Percentiles rank a stretch among this genome's conserved stretches.
Conservation (phyloP, 2,888 invertebrate genomes). For the Eutolmus rufibarbis region DNA sequence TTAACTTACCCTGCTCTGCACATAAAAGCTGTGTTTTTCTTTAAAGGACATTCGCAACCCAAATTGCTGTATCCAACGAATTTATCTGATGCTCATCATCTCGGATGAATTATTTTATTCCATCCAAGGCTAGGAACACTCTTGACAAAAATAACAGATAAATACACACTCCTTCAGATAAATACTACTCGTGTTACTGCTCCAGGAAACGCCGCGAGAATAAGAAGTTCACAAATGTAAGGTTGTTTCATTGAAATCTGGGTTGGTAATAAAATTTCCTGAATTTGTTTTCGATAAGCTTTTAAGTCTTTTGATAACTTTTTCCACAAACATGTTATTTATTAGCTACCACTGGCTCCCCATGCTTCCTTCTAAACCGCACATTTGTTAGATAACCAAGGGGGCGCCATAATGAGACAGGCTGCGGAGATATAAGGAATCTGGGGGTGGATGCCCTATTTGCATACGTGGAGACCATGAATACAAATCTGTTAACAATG, state of each 20-base stretch:
- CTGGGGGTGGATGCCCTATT: constrained; percentile 19
- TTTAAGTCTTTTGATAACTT: constrained; percentile 49
- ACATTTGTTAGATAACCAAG: constrained; percentile 31
- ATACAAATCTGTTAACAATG: constrained; percentile 43
- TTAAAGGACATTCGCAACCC: not conserved
- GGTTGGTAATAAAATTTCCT: constrained; percentile 22
- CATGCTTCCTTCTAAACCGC: constrained; percentile 8
- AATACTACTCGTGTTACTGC: not conserved
- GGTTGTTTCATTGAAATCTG: not conserved
- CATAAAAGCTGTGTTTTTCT: not conserved
- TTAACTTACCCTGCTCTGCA: not conserved
- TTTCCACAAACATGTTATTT: constrained; percentile 38
- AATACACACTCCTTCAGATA: not conserved
- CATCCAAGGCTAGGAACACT: not conserved
- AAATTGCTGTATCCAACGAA: not conserved
- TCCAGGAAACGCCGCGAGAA: not conserved
- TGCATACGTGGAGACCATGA: constrained; percentile 46
- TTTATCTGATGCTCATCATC: constrained; percentile 13
- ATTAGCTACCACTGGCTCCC: not conserved
- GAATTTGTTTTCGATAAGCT: constrained; percentile 48
- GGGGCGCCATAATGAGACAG: constrained; percentile 27
- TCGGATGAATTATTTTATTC: not conserved
- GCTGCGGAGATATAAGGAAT: not conserved
- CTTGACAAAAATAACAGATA: not conserved
- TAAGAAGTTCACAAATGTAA: constrained; percentile 20